Base-by-base conservation (phyloP, 2,113 vertebrate genomes). In the Platanista minor region DNA sequence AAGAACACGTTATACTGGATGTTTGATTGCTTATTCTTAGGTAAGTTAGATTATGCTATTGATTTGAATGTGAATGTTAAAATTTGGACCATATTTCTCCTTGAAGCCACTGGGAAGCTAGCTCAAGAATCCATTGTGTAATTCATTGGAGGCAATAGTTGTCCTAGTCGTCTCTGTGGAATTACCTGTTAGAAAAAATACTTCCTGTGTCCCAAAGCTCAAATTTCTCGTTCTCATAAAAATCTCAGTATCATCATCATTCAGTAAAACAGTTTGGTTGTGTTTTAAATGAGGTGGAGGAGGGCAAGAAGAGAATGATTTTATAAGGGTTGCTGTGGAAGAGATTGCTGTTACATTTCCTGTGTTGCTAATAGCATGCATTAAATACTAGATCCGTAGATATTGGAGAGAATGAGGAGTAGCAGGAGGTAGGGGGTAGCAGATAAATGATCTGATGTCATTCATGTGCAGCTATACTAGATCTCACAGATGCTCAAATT, bases 211-310 rank as follows among this genome's bases (percentile, higher is more conserved):
- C 36, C 61, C 87, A 84, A 82, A 93, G 25, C 23, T 33, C 36
- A 14, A 14, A 17, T 97, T 97, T 94, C 23, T 95, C 61, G 1
- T 96, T 52, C 88, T 94, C 33, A 71, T 43, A 87, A 97, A 93
- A 96, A 94, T 94, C 64, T 93, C 77, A 36, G 41, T 90, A 66
- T 83, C 23, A 4, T 25, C 81, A 90, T 66, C 91, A 67, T 96
- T 54, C 57, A 74, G 46, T 87, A 36, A 36, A 52, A 5, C 3
- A 77, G 17, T 90, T 97, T 93, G 8, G 23, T 62, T 83, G 46
- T 88, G 31, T 31, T 43, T 95, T 90, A 91, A 97, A 49, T 88
- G 67, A 84, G 13, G 41, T 74, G 80, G 41, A 87, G n/a, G 31
- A 90, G 6, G 52, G 23, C 41, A 91, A 86, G 39, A 64, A 74